Evolutionary conservation across 2,888 invertebrate genomes (phyloP).

Genomic region (Sinohyriopsis cumingii): DNA sequence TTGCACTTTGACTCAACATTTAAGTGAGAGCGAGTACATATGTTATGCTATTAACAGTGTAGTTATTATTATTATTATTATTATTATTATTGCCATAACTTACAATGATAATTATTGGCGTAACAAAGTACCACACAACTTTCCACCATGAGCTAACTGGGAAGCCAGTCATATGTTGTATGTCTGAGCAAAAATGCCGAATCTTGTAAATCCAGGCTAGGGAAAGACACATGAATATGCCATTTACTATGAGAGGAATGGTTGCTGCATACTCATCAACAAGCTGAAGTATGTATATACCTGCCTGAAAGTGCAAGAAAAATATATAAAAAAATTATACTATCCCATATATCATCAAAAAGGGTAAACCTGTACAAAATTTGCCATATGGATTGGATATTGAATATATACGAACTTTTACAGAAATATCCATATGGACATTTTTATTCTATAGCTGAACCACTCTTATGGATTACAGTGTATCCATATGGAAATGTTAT

Average conservation of each 20-base stretch:
- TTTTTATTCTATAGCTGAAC: too few species aligned
- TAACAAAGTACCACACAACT: slow-evolving; percentile 57
- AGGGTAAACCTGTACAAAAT: too few species aligned
- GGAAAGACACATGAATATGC: slow-evolving; percentile 56
- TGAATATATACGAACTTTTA: too few species aligned
- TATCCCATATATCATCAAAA: not conserved
- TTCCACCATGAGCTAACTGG: slow-evolving; percentile 59
- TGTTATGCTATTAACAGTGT: too few species aligned
- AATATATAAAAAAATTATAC: not conserved
- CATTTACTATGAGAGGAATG: slow-evolving; percentile 59
- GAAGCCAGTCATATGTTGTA: slow-evolving; percentile 61
- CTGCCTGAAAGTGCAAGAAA: slow-evolving; percentile 50
- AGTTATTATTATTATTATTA: too few species aligned
- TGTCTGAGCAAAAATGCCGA: slow-evolving; percentile 54
- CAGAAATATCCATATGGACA: too few species aligned
- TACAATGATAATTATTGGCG: slow-evolving; percentile 60
- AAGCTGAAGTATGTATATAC: slow-evolving; percentile 60
- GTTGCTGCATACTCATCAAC: slow-evolving; percentile 64
- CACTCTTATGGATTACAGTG: too few species aligned
- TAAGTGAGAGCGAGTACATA: too few species aligned
- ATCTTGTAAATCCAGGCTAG: slow-evolving; percentile 64
- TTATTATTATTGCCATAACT: slow-evolving; percentile 19
- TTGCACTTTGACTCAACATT: too few species aligned
- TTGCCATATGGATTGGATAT: too few species aligned
- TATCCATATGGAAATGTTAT: too few species aligned